Evolutionary conservation across 2,797 vertebrate genomes (phyloP).

Genomic region (Acomys russatus): DNA sequence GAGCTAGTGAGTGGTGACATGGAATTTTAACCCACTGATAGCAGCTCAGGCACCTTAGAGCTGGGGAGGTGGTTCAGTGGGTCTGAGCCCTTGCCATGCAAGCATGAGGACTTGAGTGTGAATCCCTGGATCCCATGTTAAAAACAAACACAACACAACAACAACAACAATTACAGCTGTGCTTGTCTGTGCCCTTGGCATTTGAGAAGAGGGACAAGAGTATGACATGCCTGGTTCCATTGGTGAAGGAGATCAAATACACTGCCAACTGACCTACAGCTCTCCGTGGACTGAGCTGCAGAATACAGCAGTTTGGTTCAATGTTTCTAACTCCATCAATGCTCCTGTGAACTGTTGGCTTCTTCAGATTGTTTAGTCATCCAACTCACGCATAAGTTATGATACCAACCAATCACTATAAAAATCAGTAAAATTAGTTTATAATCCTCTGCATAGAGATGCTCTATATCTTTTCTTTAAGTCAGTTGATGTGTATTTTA

Average conservation of each 20-base stretch:
- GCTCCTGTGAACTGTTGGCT: background rate
- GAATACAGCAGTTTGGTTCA: background rate
- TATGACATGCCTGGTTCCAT: background rate
- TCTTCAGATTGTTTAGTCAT: constrained; percentile 22
- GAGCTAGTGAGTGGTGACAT: background rate
- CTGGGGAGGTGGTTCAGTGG: background rate
- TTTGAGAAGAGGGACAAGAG: background rate
- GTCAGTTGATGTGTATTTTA: background rate
- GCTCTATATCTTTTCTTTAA: background rate
- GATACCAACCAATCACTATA: background rate
- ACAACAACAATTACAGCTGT: background rate
- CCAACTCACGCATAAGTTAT: constrained; percentile 14
- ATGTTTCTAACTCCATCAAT: constrained; percentile 26
- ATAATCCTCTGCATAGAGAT: background rate
- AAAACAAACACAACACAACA: background rate
- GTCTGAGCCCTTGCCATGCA: background rate
- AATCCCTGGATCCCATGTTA: too few species aligned
- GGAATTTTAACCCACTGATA: background rate
- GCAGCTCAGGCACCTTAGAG: background rate
- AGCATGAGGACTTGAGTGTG: background rate
- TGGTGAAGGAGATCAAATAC: background rate
- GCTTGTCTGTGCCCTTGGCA: background rate
- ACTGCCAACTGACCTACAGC: background rate
- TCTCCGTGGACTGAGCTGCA: background rate
- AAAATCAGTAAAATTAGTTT: background rate